Base-by-base conservation (phyloP, 1,140 invertebrate species). In the Sminthurides bifidus region DNA sequence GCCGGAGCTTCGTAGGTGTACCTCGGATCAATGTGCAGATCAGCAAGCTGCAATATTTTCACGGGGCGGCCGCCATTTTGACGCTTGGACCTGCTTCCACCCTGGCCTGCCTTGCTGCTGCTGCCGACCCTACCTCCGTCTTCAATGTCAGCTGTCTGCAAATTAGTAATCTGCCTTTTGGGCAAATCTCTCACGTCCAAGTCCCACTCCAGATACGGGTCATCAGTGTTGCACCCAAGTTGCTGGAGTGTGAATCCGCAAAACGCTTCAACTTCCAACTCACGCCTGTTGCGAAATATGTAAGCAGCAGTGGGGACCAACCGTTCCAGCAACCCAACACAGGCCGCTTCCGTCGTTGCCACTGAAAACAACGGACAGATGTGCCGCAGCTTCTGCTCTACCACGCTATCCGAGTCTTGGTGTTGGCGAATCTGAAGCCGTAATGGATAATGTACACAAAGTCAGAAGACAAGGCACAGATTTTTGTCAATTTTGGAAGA, bases 21-120 rank as follows among this genome's bases (percentile, higher is more conserved):
- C 3, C 76, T 66, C 0, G 79, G 77, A 69, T 92, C 87, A 53
- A 84, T 79, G 68, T 92, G 89, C 31, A 86, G 77, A 67, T 92
- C 89, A 0, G 82, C 80, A 38, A 92, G 67, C 31, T 92, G 82
- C 10, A 86, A 72, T 24, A 90, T 73, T 66, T 78, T 75, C 1
- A 79, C 56, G 14, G 56, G 52, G 10, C 17, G n/a, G 41, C n/a
- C 41, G 41, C 6, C 15, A 43, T 19, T 43, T 43, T 21, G 6
- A 10, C 41, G 6, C 6, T 8, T 43, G 41, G 41, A 8, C 8
- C n/a, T 35, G n/a, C 8, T 35, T 17, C 38, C 17, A 17, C 17
- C 38, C 6, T 41, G 33, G n/a, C 23, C 23, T 41, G 38, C 4
- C 23, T 17, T 17, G 38, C 23, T 41, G 6, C 38, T 41, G n/a